Evolutionary conservation across 2,888 invertebrate species (phyloP).

Genomic region (Agapostemon virescens): DNA sequence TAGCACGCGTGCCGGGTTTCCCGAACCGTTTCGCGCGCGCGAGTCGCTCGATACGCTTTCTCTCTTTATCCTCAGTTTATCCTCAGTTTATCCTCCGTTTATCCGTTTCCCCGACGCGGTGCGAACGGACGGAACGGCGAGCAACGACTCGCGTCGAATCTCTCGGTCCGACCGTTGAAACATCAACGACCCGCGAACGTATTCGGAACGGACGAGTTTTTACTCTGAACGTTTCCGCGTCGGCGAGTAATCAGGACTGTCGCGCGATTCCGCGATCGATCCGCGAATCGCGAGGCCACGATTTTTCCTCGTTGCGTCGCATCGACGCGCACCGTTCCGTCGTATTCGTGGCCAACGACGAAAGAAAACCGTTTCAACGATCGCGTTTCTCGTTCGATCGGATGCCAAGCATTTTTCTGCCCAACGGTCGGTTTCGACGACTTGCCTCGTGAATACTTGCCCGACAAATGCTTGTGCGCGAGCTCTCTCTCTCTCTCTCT

Average conservation of each 20-base stretch:
- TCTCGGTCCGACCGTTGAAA: not conserved
- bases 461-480: no score
- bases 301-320: not conserved
- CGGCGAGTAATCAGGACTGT: not conserved
- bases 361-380: not conserved
- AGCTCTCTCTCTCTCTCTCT: no score
- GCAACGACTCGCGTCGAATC: not conserved
- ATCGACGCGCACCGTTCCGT: not conserved
- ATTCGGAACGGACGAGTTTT: constrained; percentile 10
- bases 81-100: no score
- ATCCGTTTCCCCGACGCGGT: not conserved
- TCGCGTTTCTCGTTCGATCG: not conserved
- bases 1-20: not conserved
- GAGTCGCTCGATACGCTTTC: not conserved
- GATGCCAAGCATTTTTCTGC: no score
- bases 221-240: not conserved
- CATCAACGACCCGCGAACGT: not conserved
- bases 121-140: not conserved
- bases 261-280: constrained; percentile 6
- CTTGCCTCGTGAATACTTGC: not conserved
- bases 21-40: not conserved
- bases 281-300: not conserved
- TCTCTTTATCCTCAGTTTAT: not conserved
- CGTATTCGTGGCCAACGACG: not conserved
- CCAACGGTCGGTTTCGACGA: no score